phyloP scores from a whole-genome alignment of 1,140 invertebrate species.

The Odontomachus brunneus region DNA sequence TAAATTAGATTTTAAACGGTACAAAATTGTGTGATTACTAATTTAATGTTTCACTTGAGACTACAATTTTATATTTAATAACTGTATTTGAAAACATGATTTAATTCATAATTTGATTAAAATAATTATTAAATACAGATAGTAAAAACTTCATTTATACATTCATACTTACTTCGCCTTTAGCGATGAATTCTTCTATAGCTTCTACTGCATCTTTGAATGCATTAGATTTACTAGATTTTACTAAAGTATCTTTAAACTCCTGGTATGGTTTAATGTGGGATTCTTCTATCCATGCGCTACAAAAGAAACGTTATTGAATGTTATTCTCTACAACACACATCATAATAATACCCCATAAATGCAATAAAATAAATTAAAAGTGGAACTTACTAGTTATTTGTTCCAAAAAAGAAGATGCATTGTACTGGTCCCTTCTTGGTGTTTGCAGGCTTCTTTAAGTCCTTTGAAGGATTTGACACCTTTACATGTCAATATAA shows the following conservation, averaged over 20 bases:
- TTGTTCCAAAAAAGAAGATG: slow-evolving; percentile 97
- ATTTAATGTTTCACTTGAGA: background rate
- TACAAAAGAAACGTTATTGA: slow-evolving; percentile 83
- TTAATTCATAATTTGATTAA: background rate
- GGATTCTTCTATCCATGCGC: slow-evolving; percentile 96
- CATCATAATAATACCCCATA: background rate
- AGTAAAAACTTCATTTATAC: too few relatives aligned
- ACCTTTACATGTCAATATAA: slow-evolving; percentile 86
- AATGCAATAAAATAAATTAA: slow-evolving; percentile 21
- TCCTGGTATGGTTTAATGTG: slow-evolving; percentile 94
- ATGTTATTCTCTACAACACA: slow-evolving; percentile 21
- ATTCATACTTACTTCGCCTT: slow-evolving; percentile 89
- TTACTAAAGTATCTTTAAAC: slow-evolving; percentile 92
- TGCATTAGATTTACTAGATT: slow-evolving; percentile 90
- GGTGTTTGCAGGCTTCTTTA: slow-evolving; percentile 87
- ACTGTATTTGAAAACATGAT: slow-evolving; percentile 8
- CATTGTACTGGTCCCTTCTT: slow-evolving; percentile 91
- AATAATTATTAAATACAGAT: slow-evolving; percentile 30
- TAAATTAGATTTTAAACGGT: too few relatives aligned
- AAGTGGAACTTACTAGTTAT: slow-evolving; percentile 94
- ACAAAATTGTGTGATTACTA: background rate
- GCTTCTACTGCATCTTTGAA: slow-evolving; percentile 95
- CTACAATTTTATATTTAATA: slow-evolving; percentile 6
- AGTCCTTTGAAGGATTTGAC: slow-evolving; percentile 89
- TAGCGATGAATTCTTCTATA: slow-evolving; percentile 94